Conservation (phyloP, 2,888 invertebrate species). For the Drosophila siamana region DNA sequence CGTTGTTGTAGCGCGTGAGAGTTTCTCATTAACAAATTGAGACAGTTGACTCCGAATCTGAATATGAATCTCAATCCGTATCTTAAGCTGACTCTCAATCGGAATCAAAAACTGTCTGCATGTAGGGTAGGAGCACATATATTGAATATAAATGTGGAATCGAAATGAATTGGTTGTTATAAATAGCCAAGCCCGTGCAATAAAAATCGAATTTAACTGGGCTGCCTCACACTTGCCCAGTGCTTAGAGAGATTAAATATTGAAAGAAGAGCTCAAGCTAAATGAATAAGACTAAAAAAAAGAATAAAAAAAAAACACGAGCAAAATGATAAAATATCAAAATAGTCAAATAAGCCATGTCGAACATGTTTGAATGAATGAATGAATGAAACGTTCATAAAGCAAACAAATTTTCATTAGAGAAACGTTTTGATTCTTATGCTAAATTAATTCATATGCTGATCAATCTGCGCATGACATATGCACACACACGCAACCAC, state of each 20-base stretch:
- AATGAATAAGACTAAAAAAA: background rate
- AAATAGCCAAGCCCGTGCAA: slow-evolving; percentile 47
- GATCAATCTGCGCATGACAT: slow-evolving; percentile 64
- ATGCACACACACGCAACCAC: slow-evolving; percentile 20
- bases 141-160: slow-evolving; percentile 43
- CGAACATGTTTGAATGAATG: slow-evolving; percentile 61
- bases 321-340: slow-evolving; percentile 22
- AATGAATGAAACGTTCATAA: slow-evolving; percentile 59
- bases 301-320: slow-evolving; percentile 6
- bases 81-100: slow-evolving; percentile 21
- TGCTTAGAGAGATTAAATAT: slow-evolving; percentile 22
- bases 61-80: slow-evolving; percentile 23
- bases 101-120: slow-evolving; percentile 37
- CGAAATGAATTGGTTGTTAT: slow-evolving; percentile 36
- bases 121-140: slow-evolving; percentile 25
- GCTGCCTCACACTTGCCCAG: slow-evolving; percentile 41
- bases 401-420: slow-evolving; percentile 65
- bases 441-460: slow-evolving; percentile 75
- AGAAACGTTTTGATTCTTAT: slow-evolving; percentile 77
- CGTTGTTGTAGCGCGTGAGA: slow-evolving; percentile 56
- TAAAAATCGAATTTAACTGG: slow-evolving; percentile 49
- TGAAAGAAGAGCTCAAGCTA: background rate
- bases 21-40: slow-evolving; percentile 67
- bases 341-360: slow-evolving; percentile 62
- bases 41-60: slow-evolving; percentile 32